Conservation (phyloP, 2,113 vertebrate species). For the Pollachius pollachius region DNA sequence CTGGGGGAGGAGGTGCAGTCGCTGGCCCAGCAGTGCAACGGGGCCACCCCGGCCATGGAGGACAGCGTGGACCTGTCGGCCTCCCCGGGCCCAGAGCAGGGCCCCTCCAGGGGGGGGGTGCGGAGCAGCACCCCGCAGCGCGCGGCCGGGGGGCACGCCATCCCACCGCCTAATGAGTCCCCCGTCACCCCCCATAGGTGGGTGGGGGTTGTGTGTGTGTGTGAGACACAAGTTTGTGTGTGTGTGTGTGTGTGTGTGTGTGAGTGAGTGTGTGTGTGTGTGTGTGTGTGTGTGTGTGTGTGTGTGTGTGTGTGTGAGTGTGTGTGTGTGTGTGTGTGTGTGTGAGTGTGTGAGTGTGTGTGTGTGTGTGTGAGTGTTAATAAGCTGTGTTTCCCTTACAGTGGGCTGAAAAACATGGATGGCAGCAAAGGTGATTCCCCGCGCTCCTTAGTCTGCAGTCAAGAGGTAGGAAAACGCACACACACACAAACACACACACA, state of each 20-base stretch:
- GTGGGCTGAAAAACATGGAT: slow-evolving; percentile 48
- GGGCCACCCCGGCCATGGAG: slow-evolving; percentile 54
- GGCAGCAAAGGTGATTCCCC: slow-evolving; percentile 45
- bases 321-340: neutral
- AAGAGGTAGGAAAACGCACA: slow-evolving; percentile 48
- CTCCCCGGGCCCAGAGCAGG: slow-evolving; percentile 64
- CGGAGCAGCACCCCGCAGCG: slow-evolving; percentile 85
- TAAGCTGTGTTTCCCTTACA: slow-evolving; percentile 14
- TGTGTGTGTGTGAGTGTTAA: neutral
- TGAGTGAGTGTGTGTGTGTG: neutral
- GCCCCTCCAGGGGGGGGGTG: slow-evolving; percentile 61
- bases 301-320: neutral
- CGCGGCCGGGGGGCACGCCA: slow-evolving; percentile 60
- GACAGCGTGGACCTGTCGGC: slow-evolving; percentile 53
- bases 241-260: neutral
- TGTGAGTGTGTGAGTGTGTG: no score
- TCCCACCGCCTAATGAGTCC: slow-evolving; percentile 81
- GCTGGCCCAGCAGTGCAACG: slow-evolving; percentile 83
- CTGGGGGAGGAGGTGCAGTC: slow-evolving; percentile 85
- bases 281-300: slow-evolving; percentile 1
- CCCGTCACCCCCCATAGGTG: slow-evolving; percentile 79
- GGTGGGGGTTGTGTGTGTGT: slow-evolving; percentile 8
- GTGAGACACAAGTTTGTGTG: neutral
- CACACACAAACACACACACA: neutral
- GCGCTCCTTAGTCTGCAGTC: slow-evolving; percentile 43